phyloP scores from a whole-genome alignment of 2,888 invertebrate genomes.

The Scelioninae gen. 2 region DNA sequence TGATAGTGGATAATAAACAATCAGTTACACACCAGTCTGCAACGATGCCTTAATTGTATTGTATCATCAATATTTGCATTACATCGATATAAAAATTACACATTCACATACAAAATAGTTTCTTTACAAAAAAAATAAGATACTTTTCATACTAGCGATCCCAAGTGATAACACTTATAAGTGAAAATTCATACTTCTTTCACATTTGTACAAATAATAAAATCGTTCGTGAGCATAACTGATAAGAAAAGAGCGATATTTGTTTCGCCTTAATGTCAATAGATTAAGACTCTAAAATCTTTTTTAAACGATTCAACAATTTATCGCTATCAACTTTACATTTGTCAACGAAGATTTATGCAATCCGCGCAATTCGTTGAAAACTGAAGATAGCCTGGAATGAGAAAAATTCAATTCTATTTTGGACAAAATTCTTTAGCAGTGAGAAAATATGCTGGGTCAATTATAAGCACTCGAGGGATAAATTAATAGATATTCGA shows the following conservation, averaged over 20 bases:
- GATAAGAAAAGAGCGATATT: slow-evolving; percentile 14
- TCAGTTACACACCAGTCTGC: slow-evolving; percentile 5
- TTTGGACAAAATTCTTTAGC: no score
- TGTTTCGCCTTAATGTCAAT: not conserved
- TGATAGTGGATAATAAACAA: slow-evolving; percentile 36
- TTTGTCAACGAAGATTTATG: slow-evolving; percentile 1
- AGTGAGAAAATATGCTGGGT: no score
- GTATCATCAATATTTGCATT: slow-evolving; percentile 28
- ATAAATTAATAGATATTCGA: no score
- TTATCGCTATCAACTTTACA: slow-evolving; percentile 37
- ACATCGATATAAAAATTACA: slow-evolving; percentile 52
- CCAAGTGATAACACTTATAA: no score
- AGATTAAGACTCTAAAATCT: slow-evolving; percentile 30
- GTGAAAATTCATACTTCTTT: no score
- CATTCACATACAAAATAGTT: slow-evolving; percentile 41
- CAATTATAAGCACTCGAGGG: no score
- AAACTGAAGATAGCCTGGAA: no score
- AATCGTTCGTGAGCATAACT: no score
- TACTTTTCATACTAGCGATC: no score
- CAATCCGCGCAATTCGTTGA: not conserved
- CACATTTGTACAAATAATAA: slow-evolving; percentile 36
- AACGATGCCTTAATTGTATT: slow-evolving; percentile 42
- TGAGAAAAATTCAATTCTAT: no score
- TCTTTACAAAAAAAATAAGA: slow-evolving; percentile 34
- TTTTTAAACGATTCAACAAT: slow-evolving; percentile 45